Percentiles rank a stretch among this genome's conserved stretches.
These are phyloP conservation scores for Murina feae DNA, from an alignment of 2,113 vertebrate species.

Conservation along the genomic window DNA sequence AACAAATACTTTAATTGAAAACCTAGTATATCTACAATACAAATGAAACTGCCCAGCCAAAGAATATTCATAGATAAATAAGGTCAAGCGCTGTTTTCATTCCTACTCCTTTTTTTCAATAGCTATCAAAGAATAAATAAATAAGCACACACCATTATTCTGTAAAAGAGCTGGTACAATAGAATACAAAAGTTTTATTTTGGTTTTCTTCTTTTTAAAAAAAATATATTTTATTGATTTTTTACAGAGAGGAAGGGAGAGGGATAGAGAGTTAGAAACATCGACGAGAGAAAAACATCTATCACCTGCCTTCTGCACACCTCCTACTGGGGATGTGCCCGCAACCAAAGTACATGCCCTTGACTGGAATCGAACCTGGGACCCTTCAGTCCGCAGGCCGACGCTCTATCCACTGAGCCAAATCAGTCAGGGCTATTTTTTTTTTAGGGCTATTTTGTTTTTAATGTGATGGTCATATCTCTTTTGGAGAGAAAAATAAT, in stretches of 20 bases:
- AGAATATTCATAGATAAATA: neutral
- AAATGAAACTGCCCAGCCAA: neutral
- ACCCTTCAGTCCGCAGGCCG: no score
- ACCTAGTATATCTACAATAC: neutral
- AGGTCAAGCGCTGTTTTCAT: neutral
- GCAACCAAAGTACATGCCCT: no score
- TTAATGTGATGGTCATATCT: neutral
- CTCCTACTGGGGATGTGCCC: no score
- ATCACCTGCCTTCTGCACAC: no score
- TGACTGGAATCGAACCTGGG: no score
- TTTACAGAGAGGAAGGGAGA: no score
- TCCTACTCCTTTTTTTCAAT: neutral
- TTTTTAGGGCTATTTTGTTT: no score
- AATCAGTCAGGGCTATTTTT: no score
- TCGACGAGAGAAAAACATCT: no score
- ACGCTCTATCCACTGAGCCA: no score
- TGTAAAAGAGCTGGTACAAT: neutral
- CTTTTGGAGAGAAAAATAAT: neutral
- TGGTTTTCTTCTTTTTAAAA: neutral
- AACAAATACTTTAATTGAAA: conserved; percentile 17
- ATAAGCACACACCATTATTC: neutral
- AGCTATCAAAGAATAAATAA: neutral
- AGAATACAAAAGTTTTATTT: neutral
- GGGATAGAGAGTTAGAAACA: no score
- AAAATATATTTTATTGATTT: no score